Evolutionary conservation across 35 echinoderm and acorn worm genomes (phyloP), one percentile per base, ranked within the genome.

Genomic region (Ophioderma brevispina): DNA sequence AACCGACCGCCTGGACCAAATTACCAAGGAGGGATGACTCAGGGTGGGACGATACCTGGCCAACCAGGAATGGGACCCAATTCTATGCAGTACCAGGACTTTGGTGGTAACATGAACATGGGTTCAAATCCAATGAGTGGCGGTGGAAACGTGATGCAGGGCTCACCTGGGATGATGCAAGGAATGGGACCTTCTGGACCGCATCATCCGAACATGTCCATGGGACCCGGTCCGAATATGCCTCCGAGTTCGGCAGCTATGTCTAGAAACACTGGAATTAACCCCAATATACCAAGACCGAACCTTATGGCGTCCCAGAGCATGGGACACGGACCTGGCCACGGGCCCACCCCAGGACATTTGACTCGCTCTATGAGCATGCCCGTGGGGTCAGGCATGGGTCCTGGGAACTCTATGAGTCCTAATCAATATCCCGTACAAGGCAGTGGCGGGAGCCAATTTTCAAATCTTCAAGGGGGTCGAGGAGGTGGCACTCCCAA

Each of bases 131-230:
- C 41, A 46, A 46, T 46, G 41, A 46, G 41, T 46, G 41, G 41
- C 17, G 41, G 41, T 46, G 41, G 5, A 46, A 17, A 8, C 5
- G 41, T 46, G 41, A 76, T 84, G 81, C 49, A 76, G n/a, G 89
- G 41, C 4, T 4, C 5, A 46, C 5, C 5, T 46, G 17, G 17
- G 5, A 64, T 81, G 79, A 64, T 84, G 43, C 79, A 75, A 36
- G 75, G 79, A n/a, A n/a, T 49, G 81, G 91, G 17, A 92, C 92
- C 90, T 92, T 96, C n/a, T 90, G 88, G 86, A 78, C 94, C 89
- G 19, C 21, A 64, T 33, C 80, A 89, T 80, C 46, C 39, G 33
- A 38, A 59, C 17, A 87, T 78, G 85, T 84, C 43, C 39, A 86
- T 85, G 86, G 80, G 75, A 37, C 64, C 79, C 0, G 89, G 85